Base-by-base conservation (phyloP, 1,140 invertebrate genomes). In the Schlechtendalia chinensis region DNA sequence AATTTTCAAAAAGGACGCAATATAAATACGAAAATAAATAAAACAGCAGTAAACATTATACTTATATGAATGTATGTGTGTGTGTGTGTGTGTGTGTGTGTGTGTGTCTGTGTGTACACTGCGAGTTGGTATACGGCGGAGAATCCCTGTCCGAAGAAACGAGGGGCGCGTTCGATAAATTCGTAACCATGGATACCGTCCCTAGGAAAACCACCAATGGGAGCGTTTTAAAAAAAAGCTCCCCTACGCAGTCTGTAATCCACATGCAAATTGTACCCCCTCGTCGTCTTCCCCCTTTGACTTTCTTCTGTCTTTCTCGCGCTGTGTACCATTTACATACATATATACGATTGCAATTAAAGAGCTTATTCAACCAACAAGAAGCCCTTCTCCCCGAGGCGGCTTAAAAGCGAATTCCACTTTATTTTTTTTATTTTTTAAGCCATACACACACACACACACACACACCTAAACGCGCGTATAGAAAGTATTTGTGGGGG, bases 101-200 rank as follows among this genome's bases (percentile, higher is more conserved):
- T n/a, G n/a, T n/a, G n/a, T 45, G 27, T 54, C 24, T 59, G 59
- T 17, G 39, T 24, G 53, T 75, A 59, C 47, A 50, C 17, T 11
- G 69, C 22, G 3, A 39, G 32, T 39, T 4, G 3, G 8, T 39
- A 39, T 3, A 39, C 32, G 22, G 47, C 32, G 75, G 24, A 61
- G 75, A 63, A 79, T 63, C 75, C 75, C 75, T 79, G 75, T 27
- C 22, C 47, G 58, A 27, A 79, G 58, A 47, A 79, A 79, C 75
- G 45, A 79, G 75, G 75, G 75, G 75, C 75, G 75, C 75, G 75
- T 79, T 79, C 75, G 16, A 79, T 79, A 79, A 61, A 79, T 79
- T 58, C 75, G 75, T 79, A 61, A 79, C 75, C 56, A 79, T 79
- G 75, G 75, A 79, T 79, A 79, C 75, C 56, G 45, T 79, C 17